Evolutionary conservation across 2,888 invertebrate genomes (phyloP).

Genomic region (Amphiduros pacificus): DNA sequence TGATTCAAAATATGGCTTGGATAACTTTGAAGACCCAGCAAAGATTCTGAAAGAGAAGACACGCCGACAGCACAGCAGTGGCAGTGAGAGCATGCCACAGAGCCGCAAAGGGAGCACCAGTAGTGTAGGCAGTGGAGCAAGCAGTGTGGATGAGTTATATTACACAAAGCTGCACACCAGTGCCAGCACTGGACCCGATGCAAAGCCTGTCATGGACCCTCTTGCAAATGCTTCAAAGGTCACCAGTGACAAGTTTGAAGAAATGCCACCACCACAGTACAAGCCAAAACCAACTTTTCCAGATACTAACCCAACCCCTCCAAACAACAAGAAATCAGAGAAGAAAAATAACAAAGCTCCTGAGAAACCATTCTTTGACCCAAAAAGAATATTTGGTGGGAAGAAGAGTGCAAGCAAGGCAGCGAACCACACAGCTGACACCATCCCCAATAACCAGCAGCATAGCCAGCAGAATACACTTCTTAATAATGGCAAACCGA

Average conservation of each 20-base stretch:
- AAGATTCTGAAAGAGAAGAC: conserved; percentile 19
- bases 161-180: conserved; percentile 23
- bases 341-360: not conserved
- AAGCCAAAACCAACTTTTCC: too few relatives aligned
- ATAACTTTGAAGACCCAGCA: conserved; percentile 41
- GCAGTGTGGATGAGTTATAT: conserved; percentile 43
- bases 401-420: conserved; percentile 27
- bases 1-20: conserved; percentile 51
- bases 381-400: conserved; percentile 16
- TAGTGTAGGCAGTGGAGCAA: conserved; percentile 41
- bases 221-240: not conserved
- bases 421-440: conserved; percentile 14
- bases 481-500: conserved; percentile 50
- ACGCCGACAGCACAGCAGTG: conserved; percentile 28
- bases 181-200: not conserved
- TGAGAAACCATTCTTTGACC: conserved; percentile 15
- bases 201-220: not conserved
- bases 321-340: not conserved
- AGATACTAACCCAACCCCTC: not conserved
- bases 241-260: too few relatives aligned
- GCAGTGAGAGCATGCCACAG: conserved; percentile 27
- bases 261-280: too few relatives aligned
- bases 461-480: conserved; percentile 18
- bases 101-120: conserved; percentile 43
- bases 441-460: conserved; percentile 10